phyloP scores from a whole-genome alignment of 2,888 invertebrate species.

The Sycophila texana region DNA sequence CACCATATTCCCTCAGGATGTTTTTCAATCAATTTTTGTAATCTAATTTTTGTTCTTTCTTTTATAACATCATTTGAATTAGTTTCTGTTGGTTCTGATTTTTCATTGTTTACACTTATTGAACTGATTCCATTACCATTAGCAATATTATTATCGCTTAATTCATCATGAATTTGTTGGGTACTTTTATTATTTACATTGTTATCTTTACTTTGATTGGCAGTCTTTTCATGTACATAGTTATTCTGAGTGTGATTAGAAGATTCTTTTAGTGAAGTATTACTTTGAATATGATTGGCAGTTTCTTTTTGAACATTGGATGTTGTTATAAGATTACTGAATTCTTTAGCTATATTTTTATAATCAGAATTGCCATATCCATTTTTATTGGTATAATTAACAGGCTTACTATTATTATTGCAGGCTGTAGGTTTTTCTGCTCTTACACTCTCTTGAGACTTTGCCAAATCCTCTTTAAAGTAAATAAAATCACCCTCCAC shows the following conservation, averaged over 20 bases:
- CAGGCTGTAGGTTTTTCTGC: background rate
- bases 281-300: too few relatives aligned
- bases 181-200: too few relatives aligned
- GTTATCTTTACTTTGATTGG: too few relatives aligned
- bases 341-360: too few relatives aligned
- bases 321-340: too few relatives aligned
- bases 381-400: too few relatives aligned
- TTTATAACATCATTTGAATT: constrained; percentile 57
- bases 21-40: constrained; percentile 66
- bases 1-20: constrained; percentile 71
- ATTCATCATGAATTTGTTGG: background rate
- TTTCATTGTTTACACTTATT: background rate
- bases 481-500: constrained; percentile 49
- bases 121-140: too few relatives aligned
- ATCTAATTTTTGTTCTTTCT: constrained; percentile 61
- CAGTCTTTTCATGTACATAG: too few relatives aligned
- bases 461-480: constrained; percentile 36
- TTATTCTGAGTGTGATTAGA: too few relatives aligned
- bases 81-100: background rate
- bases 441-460: background rate
- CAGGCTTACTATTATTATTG: background rate
- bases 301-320: too few relatives aligned
- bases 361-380: too few relatives aligned
- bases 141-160: background rate
- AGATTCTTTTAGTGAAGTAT: too few relatives aligned